Evolutionary conservation across 2,888 invertebrate genomes (phyloP), one percentile per base, ranked within the genome.

Genomic region (Phyllotreta striolata): DNA sequence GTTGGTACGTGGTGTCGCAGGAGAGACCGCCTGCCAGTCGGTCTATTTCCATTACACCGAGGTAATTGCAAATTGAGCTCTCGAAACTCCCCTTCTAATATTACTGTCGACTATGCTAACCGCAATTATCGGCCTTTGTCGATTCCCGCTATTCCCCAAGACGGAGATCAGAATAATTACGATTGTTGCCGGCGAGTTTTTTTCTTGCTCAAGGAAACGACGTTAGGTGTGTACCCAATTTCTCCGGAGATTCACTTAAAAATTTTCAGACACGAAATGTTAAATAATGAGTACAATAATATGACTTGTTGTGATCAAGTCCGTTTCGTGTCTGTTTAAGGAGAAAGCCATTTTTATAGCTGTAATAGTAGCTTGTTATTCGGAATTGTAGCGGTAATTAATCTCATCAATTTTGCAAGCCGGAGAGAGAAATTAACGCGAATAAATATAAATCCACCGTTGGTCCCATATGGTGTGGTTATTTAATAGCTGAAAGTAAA

Each of bases 401-500:
- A 13, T 49, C 49, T 24, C 35, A 37, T 43, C 38, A 12, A 56
- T 49, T 57, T 40, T 8, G 35, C 12, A 37, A 52, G 43, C 43
- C 43, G 51, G 35, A 35, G 40, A 51, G 41, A 34, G 35, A 44
- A 51, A 58, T 58, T 51, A 41, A 24, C 5, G 13, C 39, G 9
- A 39, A 51, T 59, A 24, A 44, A 52, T 43, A 41, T 52, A 43
- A 40, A 56, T 56, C 38, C 37, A 37, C 6, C 12, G 46, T 49
- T 44, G 35, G 49, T 51, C 51, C 51, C 64, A 59, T 56, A 52
- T 64, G 56, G 43, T 51, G 37, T 38, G 34, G 39, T 44, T 55
- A 52, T 51, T 60, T 60, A 56, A 66, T 66, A 52, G 59, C 55
- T 35, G 40, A 13, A 43, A 60, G 64, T 66, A 59, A 64, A 67